Percentiles rank a stretch among this genome's conserved stretches.
Conservation (phyloP, 2,113 vertebrate species). For the Myiopsitta monachus region DNA sequence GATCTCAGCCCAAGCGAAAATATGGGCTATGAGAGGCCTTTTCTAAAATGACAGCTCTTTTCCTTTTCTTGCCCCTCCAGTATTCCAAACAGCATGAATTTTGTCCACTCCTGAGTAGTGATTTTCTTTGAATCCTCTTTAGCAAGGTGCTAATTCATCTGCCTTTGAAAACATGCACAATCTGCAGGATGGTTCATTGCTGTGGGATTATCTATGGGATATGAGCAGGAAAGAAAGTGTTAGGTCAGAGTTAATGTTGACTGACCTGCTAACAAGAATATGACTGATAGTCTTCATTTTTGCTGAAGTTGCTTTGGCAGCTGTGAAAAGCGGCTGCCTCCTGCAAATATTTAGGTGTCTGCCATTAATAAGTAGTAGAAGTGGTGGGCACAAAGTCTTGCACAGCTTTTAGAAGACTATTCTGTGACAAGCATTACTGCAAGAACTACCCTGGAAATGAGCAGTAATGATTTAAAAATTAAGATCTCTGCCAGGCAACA, state of each 20-base stretch:
- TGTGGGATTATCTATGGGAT: not conserved
- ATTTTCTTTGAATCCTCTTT: not conserved
- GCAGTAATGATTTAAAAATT: not conserved
- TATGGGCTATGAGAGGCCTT: not conserved
- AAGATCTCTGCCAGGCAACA: not conserved
- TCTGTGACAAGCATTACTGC: not conserved
- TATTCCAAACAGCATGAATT: not conserved
- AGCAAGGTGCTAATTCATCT: not conserved
- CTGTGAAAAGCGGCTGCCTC: not conserved
- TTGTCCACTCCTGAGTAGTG: not conserved
- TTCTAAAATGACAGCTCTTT: not conserved
- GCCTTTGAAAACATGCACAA: not conserved
- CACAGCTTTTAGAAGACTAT: not conserved
- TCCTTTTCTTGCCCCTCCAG: not conserved
- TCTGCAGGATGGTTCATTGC: not conserved
- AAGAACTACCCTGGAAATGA: not conserved
- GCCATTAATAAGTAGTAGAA: constrained; percentile 46
- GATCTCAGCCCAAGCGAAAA: not conserved
- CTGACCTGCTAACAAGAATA: not conserved
- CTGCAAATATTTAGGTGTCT: not conserved
- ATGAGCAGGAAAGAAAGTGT: not conserved
- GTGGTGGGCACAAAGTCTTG: not conserved
- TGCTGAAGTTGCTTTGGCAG: not conserved
- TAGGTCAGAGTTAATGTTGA: not conserved
- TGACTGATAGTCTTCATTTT: not conserved